These are phyloP conservation scores for Pseudotriccus pelzelni DNA, from an alignment of 2,797 vertebrate species.

Conservation along the genomic window DNA sequence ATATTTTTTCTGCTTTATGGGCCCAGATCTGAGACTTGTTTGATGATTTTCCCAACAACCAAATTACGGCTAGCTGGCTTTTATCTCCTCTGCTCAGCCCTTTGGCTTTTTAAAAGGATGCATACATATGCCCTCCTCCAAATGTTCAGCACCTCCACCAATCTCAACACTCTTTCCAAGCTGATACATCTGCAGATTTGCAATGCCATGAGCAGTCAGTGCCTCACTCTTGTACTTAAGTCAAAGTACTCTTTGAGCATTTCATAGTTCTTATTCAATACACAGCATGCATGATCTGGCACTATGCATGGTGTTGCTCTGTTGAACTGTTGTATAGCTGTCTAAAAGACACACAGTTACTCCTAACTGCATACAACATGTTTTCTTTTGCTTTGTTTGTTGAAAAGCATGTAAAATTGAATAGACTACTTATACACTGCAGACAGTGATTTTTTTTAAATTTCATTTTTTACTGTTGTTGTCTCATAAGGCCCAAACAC, in stretches of 20 bases:
- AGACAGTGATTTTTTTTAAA: neutral
- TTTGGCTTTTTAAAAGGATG: neutral
- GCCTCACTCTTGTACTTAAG: neutral
- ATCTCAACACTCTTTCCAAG: neutral
- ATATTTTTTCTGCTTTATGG: neutral
- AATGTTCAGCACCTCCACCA: neutral
- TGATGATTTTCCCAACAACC: neutral
- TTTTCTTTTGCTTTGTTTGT: neutral
- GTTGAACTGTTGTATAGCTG: neutral
- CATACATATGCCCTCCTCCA: neutral
- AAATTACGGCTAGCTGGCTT: neutral
- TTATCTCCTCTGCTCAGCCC: neutral
- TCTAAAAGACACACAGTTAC: neutral
- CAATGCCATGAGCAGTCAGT: neutral
- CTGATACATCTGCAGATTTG: rapidly evolving
- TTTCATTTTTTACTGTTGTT: neutral
- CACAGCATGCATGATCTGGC: neutral
- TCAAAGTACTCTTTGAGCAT: neutral
- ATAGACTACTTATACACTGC: neutral
- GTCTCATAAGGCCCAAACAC: neutral
- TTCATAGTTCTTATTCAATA: neutral
- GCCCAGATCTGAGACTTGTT: neutral
- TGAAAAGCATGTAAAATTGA: neutral
- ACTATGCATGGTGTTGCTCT: neutral
- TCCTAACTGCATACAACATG: neutral